These are phyloP conservation scores for Eucera pruinosa DNA, from an alignment of 2,888 invertebrate species.

Conservation along the genomic window DNA sequence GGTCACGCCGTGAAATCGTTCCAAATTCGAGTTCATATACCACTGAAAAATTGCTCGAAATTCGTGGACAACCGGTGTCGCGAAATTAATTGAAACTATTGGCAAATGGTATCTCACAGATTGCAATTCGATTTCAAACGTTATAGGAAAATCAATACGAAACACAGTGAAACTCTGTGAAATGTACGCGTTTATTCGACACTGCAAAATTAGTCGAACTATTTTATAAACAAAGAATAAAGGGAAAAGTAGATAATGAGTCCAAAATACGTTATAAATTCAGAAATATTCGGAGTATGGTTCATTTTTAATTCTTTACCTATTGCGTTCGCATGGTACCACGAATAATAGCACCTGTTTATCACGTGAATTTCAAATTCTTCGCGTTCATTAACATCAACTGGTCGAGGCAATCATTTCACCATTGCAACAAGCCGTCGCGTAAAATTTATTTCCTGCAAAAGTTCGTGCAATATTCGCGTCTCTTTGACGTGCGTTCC, in stretches of 20 bases:
- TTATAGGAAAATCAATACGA: no score
- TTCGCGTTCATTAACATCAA: not conserved
- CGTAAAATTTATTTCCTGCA: slow-evolving; percentile 54
- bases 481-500: slow-evolving; percentile 31
- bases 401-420: not conserved
- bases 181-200: no score
- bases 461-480: slow-evolving; percentile 29
- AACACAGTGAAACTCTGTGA: no score
- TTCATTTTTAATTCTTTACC: not conserved
- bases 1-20: not conserved
- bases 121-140: not conserved
- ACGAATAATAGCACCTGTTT: not conserved
- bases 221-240: no score
- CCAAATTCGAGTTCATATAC: slow-evolving; percentile 13
- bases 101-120: not conserved
- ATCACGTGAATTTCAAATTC: not conserved
- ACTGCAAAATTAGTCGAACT: no score
- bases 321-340: not conserved
- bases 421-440: not conserved
- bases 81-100: slow-evolving; percentile 5
- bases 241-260: no score
- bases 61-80: not conserved
- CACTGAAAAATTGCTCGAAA: not conserved
- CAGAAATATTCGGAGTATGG: no score
- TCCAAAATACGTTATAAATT: no score